Percentiles rank a stretch among this genome's conserved stretches.
phyloP scores from a whole-genome alignment of 2,113 vertebrate genomes.

The Vimba vimba region DNA sequence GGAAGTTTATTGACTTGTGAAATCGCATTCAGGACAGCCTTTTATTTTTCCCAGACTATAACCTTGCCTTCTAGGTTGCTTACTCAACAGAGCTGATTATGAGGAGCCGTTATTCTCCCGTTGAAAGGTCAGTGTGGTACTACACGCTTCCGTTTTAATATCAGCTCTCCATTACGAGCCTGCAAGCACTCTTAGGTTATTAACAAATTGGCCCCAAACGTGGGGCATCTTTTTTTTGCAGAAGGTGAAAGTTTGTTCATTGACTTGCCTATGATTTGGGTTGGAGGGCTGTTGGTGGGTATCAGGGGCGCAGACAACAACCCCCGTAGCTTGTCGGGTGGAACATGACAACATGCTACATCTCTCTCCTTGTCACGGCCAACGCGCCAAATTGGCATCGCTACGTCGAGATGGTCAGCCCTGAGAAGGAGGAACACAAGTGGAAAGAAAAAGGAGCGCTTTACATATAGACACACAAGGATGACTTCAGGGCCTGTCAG shows the following conservation, averaged over 20 bases:
- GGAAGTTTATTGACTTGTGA: slow-evolving; percentile 74
- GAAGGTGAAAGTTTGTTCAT: slow-evolving; percentile 47
- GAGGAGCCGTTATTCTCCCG: slow-evolving; percentile 64
- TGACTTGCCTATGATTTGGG: slow-evolving; percentile 17
- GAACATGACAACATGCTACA: slow-evolving; percentile 52
- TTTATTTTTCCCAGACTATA: slow-evolving; percentile 61
- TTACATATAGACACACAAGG: slow-evolving; percentile 75
- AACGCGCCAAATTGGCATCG: slow-evolving; percentile 70
- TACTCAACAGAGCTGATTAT: slow-evolving; percentile 81
- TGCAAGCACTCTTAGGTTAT: slow-evolving; percentile 74
- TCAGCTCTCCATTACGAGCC: slow-evolving; percentile 70
- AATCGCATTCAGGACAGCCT: slow-evolving; percentile 70
- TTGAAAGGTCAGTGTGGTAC: slow-evolving; percentile 75
- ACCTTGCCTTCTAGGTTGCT: slow-evolving; percentile 78
- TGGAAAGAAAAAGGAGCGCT: slow-evolving; percentile 23
- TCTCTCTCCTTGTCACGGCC: slow-evolving; percentile 51
- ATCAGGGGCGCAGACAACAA: slow-evolving; percentile 58
- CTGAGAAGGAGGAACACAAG: slow-evolving; percentile 14
- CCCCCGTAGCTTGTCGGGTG: slow-evolving; percentile 44
- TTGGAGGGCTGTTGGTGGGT: neutral
- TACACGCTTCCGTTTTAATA: slow-evolving; percentile 67
- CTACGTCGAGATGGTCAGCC: slow-evolving; percentile 59
- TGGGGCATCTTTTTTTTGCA: slow-evolving; percentile 34
- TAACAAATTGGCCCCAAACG: slow-evolving; percentile 70
- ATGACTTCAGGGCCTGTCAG: slow-evolving; percentile 79